Conservation (phyloP, 2,113 vertebrate genomes). For the Eulacestoma nigropectus region DNA sequence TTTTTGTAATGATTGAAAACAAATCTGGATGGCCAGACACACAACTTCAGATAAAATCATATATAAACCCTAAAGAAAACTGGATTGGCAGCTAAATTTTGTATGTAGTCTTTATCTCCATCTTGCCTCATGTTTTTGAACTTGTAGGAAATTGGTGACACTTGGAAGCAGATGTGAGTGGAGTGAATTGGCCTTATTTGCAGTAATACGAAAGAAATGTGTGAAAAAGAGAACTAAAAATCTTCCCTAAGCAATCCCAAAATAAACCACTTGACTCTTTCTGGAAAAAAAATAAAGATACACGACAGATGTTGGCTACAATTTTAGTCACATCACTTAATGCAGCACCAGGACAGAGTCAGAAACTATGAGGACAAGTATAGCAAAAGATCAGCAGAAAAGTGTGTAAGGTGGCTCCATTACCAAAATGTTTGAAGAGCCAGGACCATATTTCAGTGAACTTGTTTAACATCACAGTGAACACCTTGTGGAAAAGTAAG, state of each 20-base stretch:
- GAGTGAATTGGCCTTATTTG: slow-evolving; percentile 5
- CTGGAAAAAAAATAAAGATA: neutral
- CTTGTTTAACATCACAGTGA: neutral
- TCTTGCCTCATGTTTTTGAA: slow-evolving; percentile 27
- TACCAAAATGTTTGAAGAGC: neutral
- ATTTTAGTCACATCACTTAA: neutral
- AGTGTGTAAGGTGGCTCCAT: neutral
- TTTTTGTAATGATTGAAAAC: neutral
- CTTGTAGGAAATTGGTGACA: slow-evolving; percentile 46
- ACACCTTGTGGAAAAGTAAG: neutral
- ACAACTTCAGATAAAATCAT: slow-evolving; percentile 13
- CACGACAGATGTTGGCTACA: neutral
- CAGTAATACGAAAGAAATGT: neutral
- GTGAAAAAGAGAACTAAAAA: slow-evolving; percentile 26
- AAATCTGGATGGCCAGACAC: neutral
- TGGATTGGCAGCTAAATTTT: slow-evolving; percentile 6
- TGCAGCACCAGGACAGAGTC: neutral
- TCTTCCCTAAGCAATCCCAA: slow-evolving; percentile 1
- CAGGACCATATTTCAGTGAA: neutral
- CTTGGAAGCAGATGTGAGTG: slow-evolving; percentile 43
- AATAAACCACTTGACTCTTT: neutral
- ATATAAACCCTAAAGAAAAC: neutral
- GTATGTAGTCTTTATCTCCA: neutral
- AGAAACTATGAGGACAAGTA: neutral
- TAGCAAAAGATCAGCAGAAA: neutral